These are phyloP conservation scores for Brotula barbata DNA, from an alignment of 2,797 vertebrate genomes.

Conservation along the genomic window DNA sequence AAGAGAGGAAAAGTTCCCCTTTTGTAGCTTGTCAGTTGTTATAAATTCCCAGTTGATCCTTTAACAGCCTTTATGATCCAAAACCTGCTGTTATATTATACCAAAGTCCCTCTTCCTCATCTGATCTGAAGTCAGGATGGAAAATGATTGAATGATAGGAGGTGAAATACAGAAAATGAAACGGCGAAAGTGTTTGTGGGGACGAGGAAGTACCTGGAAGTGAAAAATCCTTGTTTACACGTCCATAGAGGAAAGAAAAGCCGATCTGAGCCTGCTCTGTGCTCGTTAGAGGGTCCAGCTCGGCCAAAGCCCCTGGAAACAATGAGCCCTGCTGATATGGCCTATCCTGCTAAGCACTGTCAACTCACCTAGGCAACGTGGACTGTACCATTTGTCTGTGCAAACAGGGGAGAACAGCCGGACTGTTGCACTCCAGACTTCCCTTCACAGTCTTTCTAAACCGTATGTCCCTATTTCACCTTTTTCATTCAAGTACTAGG, in stretches of 20 bases:
- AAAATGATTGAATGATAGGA: constrained; percentile 20
- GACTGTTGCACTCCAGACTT: neutral
- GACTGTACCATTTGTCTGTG: constrained; percentile 64
- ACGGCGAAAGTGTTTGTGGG: neutral
- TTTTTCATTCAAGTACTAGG: rapidly evolving
- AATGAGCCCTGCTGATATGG: constrained; percentile 69
- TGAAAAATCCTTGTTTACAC: constrained; percentile 33
- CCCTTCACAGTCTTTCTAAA: rapidly evolving
- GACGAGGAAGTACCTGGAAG: constrained; percentile 49
- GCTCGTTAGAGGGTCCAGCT: constrained; percentile 22
- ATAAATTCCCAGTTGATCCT: neutral
- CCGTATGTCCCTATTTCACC: rapidly evolving
- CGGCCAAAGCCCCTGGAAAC: constrained; percentile 64
- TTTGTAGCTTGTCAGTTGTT: too few relatives aligned
- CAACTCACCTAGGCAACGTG: constrained; percentile 75
- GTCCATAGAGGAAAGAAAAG: constrained; percentile 32
- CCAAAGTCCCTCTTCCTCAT: constrained; percentile 18
- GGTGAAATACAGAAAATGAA: neutral
- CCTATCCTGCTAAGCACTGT: constrained; percentile 63
- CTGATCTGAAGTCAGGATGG: constrained; percentile 19
- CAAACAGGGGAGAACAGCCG: constrained; percentile 23
- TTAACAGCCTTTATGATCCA: neutral
- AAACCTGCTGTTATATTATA: constrained; percentile 23
- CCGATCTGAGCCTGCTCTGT: constrained; percentile 35
- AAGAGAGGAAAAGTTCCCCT: too few relatives aligned